Conservation (phyloP, 2,888 invertebrate genomes). For the Lasiommata megera region DNA sequence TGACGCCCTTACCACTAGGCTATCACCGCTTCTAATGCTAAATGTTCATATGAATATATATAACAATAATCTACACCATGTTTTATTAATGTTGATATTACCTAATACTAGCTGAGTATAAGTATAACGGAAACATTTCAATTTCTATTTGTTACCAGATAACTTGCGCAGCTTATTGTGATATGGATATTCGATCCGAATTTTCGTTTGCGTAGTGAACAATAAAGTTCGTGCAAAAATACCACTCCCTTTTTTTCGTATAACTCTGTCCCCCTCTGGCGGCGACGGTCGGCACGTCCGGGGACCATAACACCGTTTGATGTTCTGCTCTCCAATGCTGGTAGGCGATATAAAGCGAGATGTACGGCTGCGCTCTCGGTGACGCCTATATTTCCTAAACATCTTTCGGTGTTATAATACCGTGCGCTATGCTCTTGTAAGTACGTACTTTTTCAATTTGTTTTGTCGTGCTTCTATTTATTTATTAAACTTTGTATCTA, state of each 20-base stretch:
- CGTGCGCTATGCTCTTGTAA: conserved; percentile 65
- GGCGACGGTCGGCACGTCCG: conserved; percentile 73
- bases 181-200: conserved; percentile 35
- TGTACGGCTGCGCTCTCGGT: conserved; percentile 79
- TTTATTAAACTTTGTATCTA: not conserved
- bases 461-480: conserved; percentile 11
- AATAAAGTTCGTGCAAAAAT: conserved; percentile 75
- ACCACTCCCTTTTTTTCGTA: conserved; percentile 50
- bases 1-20: too few species aligned
- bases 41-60: too few species aligned
- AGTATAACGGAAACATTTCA: not conserved
- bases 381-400: conserved; percentile 81
- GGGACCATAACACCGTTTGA: conserved; percentile 79
- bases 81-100: too few species aligned
- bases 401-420: conserved; percentile 74
- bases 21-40: too few species aligned
- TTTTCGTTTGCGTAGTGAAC: conserved; percentile 65
- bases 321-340: conserved; percentile 82
- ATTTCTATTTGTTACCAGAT: not conserved
- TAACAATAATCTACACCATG: too few species aligned
- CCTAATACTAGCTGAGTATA: too few species aligned
- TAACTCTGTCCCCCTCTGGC: conserved; percentile 57
- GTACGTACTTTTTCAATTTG: conserved; percentile 43
- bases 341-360: conserved; percentile 74
- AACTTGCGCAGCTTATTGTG: conserved; percentile 14